These are phyloP conservation scores for Syngnathus rostellatus DNA, from an alignment of 2,797 vertebrate genomes.

Conservation along the genomic window DNA sequence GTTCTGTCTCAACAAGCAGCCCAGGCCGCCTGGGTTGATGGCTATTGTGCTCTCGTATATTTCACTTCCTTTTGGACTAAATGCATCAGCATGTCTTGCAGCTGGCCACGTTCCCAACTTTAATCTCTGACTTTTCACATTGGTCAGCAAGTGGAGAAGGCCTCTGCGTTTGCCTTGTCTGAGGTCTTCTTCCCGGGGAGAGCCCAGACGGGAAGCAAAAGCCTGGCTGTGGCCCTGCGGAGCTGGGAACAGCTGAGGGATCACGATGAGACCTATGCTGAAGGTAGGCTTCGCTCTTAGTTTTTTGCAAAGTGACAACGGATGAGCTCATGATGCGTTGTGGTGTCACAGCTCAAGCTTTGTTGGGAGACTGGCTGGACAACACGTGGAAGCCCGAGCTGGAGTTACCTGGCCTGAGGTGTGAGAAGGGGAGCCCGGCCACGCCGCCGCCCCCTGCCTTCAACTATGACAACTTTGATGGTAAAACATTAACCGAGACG, in stretches of 20 bases:
- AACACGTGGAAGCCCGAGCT: slow-evolving; percentile 74
- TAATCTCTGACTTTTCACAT: not conserved
- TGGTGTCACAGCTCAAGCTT: slow-evolving; percentile 71
- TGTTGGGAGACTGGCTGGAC: slow-evolving; percentile 81
- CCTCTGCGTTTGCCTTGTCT: slow-evolving; percentile 73
- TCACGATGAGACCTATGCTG: slow-evolving; percentile 72
- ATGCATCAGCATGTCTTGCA: not conserved
- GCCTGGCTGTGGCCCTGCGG: slow-evolving; percentile 54
- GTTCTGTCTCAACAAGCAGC: not conserved
- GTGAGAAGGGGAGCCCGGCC: slow-evolving; percentile 29
- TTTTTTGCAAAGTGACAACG: not conserved
- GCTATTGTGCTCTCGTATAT: not conserved
- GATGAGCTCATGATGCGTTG: slow-evolving; percentile 1
- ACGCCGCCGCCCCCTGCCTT: slow-evolving; percentile 26
- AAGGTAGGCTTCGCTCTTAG: slow-evolving; percentile 67
- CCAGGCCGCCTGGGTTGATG: not conserved
- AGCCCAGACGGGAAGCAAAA: slow-evolving; percentile 24
- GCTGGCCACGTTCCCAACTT: not conserved
- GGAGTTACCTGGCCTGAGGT: slow-evolving; percentile 46
- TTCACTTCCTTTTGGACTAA: not conserved
- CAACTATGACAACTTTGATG: slow-evolving; percentile 75
- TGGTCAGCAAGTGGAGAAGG: slow-evolving; percentile 69
- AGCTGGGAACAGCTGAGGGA: slow-evolving; percentile 69
- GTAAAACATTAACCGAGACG: slow-evolving; percentile 47
- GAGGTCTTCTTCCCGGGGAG: slow-evolving; percentile 67